Evolutionary conservation across 2,113 vertebrate species (phyloP), one percentile per base, ranked within the genome.

Genomic region (Pterocles burchelli): DNA sequence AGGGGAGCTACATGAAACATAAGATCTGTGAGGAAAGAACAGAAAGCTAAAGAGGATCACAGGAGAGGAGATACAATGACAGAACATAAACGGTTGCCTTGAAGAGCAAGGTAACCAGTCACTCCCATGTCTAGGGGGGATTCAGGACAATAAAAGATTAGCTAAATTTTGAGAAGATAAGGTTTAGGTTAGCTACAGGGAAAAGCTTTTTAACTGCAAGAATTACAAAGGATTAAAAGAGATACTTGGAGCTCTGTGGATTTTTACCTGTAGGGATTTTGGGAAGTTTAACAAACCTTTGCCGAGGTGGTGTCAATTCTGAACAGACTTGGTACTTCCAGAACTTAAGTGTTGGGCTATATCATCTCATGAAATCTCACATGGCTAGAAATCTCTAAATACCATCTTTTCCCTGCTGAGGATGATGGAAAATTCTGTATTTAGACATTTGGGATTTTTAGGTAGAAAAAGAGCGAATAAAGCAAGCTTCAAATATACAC

Each of bases 171-270:
- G 3, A 91, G 73, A 43, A 91, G 68, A 80, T 89, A 91, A 89
- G 7, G 61, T 81, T 93, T 68, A 86, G 65, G 62, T 65, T 95
- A 95, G 77, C 73, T 82, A 85, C 45, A 57, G 45, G 65, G 70
- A 57, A 92, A 92, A 89, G 70, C 62, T 67, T 95, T 93, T 78
- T 84, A 94, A 85, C 48, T 41, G 9, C 36, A 78, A 85, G 84
- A 73, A 91, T 95, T 96, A 89, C 84, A 91, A 95, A 89, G 51
- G 74, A 94, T 94, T 93, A 54, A 46, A 77, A 89, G 55, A 75
- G 34, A 58, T 72, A 82, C 43, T 75, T 5, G 0, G 15, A 22
- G 26, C 33, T 95, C 33, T 65, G 12, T 41, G 70, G 51, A 48
- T 84, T 89, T 87, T 85, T 54, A 67, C 45, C 38, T 33, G 28